A percentile compares a stretch with the other conserved stretches of the same genome.
These are phyloP conservation scores for Stegostoma tigrinum DNA, from an alignment of 2,113 vertebrate genomes.

Conservation along the genomic window DNA sequence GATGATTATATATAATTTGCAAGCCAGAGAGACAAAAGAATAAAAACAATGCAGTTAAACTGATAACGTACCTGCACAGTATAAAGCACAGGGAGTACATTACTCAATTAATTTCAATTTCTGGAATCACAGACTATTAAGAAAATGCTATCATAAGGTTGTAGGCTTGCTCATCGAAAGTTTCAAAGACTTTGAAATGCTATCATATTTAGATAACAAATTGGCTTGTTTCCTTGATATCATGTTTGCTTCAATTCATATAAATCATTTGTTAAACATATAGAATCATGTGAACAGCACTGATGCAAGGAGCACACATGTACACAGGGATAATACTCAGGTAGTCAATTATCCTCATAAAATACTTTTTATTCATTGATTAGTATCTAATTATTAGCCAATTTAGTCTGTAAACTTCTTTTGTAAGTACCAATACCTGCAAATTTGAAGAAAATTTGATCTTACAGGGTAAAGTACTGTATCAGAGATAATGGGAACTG, in stretches of 20 bases:
- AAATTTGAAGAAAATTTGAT: neutral
- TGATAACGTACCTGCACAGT: neutral
- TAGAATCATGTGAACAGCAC: neutral
- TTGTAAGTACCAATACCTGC: neutral
- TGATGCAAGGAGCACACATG: neutral
- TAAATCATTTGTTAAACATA: neutral
- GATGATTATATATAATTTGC: constrained; percentile 6
- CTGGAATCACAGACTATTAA: neutral
- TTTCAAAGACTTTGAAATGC: too few relatives aligned
- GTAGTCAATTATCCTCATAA: neutral
- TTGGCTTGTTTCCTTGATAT: neutral
- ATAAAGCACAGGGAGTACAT: neutral
- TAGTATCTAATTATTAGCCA: neutral
- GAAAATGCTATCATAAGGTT: neutral
- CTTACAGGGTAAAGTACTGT: neutral
- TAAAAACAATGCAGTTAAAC: neutral
- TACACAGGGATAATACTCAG: neutral
- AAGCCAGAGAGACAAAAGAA: neutral
- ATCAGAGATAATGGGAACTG: too few relatives aligned
- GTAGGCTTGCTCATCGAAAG: too few relatives aligned
- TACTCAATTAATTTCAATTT: neutral
- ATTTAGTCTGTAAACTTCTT: neutral
- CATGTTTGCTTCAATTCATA: neutral
- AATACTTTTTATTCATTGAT: neutral
- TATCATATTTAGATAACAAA: neutral